These are phyloP conservation scores for Tipula unca DNA, from an alignment of 2,888 invertebrate genomes.

Conservation along the genomic window DNA sequence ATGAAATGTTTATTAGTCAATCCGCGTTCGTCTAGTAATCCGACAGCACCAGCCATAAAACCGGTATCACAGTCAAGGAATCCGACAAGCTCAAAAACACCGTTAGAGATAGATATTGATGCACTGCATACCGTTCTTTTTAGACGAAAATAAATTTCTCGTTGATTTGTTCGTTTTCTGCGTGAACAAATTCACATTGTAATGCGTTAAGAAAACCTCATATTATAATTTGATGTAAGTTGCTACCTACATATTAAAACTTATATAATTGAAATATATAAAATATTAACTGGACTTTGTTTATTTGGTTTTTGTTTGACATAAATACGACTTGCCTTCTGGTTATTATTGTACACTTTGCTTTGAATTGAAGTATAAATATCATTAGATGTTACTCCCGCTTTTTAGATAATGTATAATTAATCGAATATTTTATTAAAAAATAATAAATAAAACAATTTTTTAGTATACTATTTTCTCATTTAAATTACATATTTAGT, in stretches of 20 bases:
- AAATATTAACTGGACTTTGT: too few species aligned
- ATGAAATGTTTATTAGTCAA: conserved; percentile 86
- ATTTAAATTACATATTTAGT: neutral
- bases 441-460: neutral
- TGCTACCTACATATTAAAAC: too few species aligned
- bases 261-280: too few species aligned
- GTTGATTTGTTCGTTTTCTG: neutral
- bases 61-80: conserved; percentile 20
- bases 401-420: too few species aligned
- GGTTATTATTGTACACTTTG: too few species aligned
- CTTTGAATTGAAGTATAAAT: too few species aligned
- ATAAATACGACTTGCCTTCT: too few species aligned
- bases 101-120: conserved; percentile 41
- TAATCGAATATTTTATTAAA: too few species aligned
- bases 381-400: too few species aligned
- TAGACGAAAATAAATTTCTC: conserved; percentile 31
- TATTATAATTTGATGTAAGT: neutral
- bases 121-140: conserved; percentile 41
- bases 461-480: neutral
- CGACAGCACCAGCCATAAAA: conserved; percentile 41
- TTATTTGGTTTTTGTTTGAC: too few species aligned
- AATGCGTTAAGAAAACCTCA: neutral
- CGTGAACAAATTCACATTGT: neutral
- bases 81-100: conserved; percentile 31
- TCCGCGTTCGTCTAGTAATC: conserved; percentile 56